Evolutionary conservation across 2,113 vertebrate species (phyloP).

Genomic region (Xyliphius kryptos): DNA sequence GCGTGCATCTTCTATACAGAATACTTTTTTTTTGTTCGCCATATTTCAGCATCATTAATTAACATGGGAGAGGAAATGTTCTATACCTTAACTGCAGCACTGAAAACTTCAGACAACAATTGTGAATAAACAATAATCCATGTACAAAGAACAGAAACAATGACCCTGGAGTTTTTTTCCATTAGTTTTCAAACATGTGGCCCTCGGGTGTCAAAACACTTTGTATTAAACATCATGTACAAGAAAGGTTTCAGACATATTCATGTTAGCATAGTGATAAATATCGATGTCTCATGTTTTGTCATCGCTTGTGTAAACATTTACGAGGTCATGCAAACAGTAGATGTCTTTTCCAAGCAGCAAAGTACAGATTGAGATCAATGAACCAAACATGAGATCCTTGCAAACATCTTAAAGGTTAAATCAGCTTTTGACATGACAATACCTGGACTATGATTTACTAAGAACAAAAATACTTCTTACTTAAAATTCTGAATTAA

Average conservation of each 20-base stretch:
- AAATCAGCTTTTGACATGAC: not conserved
- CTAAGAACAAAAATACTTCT: not conserved
- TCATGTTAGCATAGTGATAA: constrained; percentile 61
- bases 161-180: constrained; percentile 35
- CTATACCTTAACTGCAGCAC: constrained; percentile 8
- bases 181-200: constrained; percentile 52
- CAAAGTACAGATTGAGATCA: constrained; percentile 59
- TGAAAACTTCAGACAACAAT: not conserved
- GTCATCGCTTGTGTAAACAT: constrained; percentile 75
- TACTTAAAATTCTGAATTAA: too few relatives aligned
- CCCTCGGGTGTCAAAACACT: constrained; percentile 55
- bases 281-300: constrained; percentile 54
- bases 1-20: too few relatives aligned
- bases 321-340: constrained; percentile 74
- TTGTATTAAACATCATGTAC: constrained; percentile 65
- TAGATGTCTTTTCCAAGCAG: constrained; percentile 67
- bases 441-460: not conserved
- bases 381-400: constrained; percentile 62
- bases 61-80: constrained; percentile 6
- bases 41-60: too few relatives aligned
- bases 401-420: constrained; percentile 11
- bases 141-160: constrained; percentile 21
- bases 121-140: constrained; percentile 47
- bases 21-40: too few relatives aligned
- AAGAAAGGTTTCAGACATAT: constrained; percentile 58